These are phyloP conservation scores for Tenthredo mesomela DNA, from an alignment of 2,888 invertebrate genomes.

Conservation along the genomic window DNA sequence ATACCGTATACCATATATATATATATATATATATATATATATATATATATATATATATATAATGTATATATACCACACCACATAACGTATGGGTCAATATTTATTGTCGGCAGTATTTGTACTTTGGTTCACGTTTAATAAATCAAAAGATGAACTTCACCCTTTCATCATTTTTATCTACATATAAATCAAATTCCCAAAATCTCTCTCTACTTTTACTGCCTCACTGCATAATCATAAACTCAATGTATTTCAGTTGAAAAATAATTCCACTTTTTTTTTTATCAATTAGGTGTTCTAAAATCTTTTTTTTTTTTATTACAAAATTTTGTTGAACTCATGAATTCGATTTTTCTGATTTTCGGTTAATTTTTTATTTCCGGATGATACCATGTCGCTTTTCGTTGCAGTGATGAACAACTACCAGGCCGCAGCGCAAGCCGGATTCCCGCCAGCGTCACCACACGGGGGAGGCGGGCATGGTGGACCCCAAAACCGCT, in stretches of 20 bases:
- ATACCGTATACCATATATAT: too few species aligned
- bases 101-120: neutral
- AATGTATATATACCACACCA: neutral
- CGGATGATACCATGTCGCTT: neutral
- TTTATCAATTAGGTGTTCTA: too few species aligned
- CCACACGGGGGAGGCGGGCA: slow-evolving; percentile 85
- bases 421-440: slow-evolving; percentile 90
- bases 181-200: neutral
- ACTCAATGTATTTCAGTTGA: too few species aligned
- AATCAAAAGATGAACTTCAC: neutral
- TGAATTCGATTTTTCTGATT: neutral
- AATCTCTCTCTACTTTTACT: neutral
- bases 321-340: too few species aligned
- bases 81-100: neutral
- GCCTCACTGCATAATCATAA: too few species aligned
- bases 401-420: slow-evolving; percentile 94
- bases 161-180: neutral
- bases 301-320: too few species aligned
- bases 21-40: neutral
- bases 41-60: neutral
- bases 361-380: neutral
- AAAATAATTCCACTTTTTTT: too few species aligned
- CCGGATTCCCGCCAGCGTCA: slow-evolving; percentile 90
- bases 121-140: neutral
- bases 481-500: slow-evolving; percentile 82